These are phyloP conservation scores for Dinoponera quadriceps DNA, from an alignment of 1,140 invertebrate species.

Conservation along the genomic window DNA sequence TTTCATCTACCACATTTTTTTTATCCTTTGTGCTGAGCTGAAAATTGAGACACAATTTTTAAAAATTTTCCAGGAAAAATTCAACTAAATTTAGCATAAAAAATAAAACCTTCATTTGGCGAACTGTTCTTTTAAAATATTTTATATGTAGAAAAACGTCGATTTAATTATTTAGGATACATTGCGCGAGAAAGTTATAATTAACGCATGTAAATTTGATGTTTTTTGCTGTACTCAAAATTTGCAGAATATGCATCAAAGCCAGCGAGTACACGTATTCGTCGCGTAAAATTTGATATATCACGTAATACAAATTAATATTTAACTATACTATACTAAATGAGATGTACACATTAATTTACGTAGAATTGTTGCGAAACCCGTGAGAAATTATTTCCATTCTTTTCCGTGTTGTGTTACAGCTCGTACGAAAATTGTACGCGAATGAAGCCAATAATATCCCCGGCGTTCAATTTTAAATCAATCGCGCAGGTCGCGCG, in stretches of 20 bases:
- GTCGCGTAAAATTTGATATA: not conserved
- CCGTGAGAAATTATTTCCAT: not conserved
- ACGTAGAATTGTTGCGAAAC: not conserved
- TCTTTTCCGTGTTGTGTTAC: not conserved
- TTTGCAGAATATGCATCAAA: not conserved
- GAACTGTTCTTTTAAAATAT: not conserved
- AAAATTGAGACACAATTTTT: conserved; percentile 2
- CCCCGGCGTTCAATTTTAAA: not conserved
- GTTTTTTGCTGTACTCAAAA: not conserved
- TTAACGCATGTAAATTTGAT: not conserved
- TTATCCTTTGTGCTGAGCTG: not conserved
- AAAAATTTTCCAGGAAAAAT: too few relatives aligned
- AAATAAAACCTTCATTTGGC: not conserved
- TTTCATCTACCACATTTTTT: not conserved
- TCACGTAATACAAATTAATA: not conserved
- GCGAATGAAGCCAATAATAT: not conserved
- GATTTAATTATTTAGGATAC: not conserved
- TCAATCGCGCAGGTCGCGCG: not conserved
- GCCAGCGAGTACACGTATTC: not conserved
- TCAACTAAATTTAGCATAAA: not conserved
- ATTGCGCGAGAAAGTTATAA: not conserved
- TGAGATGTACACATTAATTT: not conserved
- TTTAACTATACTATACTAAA: not conserved
- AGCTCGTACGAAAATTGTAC: not conserved
- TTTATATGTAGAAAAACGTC: not conserved